A percentile compares a stretch with the other conserved stretches of the same genome.
Evolutionary conservation across 2,888 invertebrate species (phyloP).

Genomic region (Scaptomyza parva): DNA sequence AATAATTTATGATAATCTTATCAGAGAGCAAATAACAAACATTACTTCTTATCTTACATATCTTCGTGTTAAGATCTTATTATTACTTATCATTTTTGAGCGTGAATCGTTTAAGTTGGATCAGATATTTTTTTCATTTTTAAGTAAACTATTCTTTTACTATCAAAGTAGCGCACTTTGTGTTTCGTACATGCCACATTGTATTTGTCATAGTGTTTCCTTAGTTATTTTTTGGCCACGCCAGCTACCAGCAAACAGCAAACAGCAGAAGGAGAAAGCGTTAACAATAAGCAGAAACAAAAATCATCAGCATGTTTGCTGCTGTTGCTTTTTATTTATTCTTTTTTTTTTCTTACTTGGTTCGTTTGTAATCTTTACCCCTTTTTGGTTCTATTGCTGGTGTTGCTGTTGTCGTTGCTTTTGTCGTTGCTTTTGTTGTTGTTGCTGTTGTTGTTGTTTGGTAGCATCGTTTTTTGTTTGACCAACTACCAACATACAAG

Average conservation of each 20-base stretch:
- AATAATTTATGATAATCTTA: too few relatives aligned
- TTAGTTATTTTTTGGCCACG: constrained; percentile 31
- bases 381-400: constrained; percentile 50
- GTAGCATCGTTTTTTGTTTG: constrained; percentile 60
- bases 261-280: constrained; percentile 23
- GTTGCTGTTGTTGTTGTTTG: constrained; percentile 42
- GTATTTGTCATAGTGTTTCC: constrained; percentile 10
- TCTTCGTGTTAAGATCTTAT: too few relatives aligned
- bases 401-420: constrained; percentile 28
- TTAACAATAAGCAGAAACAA: constrained; percentile 40
- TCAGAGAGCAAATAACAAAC: too few relatives aligned
- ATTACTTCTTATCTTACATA: too few relatives aligned
- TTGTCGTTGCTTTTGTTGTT: constrained; percentile 28
- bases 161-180: constrained; percentile 32
- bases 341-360: constrained; percentile 9
- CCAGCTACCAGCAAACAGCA: constrained; percentile 24
- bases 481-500: constrained; percentile 75
- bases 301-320: constrained; percentile 68
- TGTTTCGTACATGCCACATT: not conserved
- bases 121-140: too few relatives aligned
- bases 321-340: constrained; percentile 69
- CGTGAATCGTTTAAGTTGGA: too few relatives aligned
- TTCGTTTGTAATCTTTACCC: constrained; percentile 74
- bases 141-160: not conserved
- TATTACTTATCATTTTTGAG: too few relatives aligned